Conservation (phyloP, 2,888 invertebrate genomes). For the Branchellion lobata region DNA sequence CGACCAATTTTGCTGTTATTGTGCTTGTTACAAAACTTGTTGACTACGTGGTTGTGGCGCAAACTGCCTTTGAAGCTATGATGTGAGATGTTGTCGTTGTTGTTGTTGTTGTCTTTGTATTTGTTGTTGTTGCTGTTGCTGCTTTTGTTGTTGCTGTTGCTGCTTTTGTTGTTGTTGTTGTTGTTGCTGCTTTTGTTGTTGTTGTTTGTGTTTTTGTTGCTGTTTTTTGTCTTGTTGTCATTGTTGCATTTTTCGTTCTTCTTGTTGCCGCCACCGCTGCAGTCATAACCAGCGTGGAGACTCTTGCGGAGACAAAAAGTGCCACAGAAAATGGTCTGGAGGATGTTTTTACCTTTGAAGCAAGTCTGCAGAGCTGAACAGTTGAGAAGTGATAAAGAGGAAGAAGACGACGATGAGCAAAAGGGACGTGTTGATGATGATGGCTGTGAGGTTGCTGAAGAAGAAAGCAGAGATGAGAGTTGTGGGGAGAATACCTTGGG, state of each 20-base stretch:
- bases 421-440: not conserved
- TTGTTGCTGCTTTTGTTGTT: not conserved
- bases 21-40: not conserved
- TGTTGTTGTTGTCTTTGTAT: not conserved
- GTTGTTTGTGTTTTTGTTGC: not conserved
- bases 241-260: not conserved
- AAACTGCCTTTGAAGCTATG: not conserved
- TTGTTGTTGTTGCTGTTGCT: not conserved
- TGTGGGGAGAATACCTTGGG: too few species aligned
- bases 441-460: not conserved
- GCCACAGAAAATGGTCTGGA: not conserved
- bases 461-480: not conserved
- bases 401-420: conserved; percentile 30
- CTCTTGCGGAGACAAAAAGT: not conserved
- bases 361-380: too few species aligned
- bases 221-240: not conserved
- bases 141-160: not conserved
- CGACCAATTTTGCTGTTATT: not conserved
- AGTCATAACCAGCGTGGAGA: not conserved
- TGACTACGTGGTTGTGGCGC: not conserved
- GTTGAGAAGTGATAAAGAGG: not conserved
- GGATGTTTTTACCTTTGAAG: too few species aligned
- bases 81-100: not conserved
- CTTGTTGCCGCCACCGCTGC: not conserved
- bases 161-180: not conserved